Evolutionary conservation across 2,888 invertebrate species (phyloP), one percentile per base, ranked within the genome.

Genomic region (Tortricodes alternella): DNA sequence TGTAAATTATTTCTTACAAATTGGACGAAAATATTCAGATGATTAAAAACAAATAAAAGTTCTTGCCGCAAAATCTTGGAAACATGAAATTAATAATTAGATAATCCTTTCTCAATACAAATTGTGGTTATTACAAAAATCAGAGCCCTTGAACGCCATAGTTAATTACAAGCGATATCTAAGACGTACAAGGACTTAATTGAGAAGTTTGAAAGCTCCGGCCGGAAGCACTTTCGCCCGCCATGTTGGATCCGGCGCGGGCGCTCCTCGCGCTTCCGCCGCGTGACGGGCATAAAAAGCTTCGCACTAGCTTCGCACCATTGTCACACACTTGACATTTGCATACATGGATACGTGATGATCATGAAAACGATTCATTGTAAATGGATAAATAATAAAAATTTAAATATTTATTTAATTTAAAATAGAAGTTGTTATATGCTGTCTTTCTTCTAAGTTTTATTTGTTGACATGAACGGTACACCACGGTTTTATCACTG

Each of bases 191-290:
- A 71, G 69, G 70, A 76, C 71, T 85, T 83, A 85, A 88, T 86
- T 85, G 83, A 87, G 80, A 83, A 78, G 78, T 80, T 75, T 80
- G 77, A 80, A 84, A 80, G 63, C 61, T 76, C 76, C 68, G 70
- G 72, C 78, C 90, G 90, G 90, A 90, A 89, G 85, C 85, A 89
- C 90, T 89, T 89, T 89, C 87, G 88, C 89, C 76, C 74, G 90
- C 89, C 89, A 89, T 89, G 70, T 85, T 89, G 89, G 86, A 89
- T 89, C 89, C 89, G 89, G 88, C 83, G 86, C 89, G 73, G 73
- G 85, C 89, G 82, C 88, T 84, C 83, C 85, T 80, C 83, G 73
- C 78, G 73, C 83, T 88, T 89, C 89, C 89, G 87, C 77, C 83
- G 86, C 85, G 86, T 89, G 86, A 87, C 80, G 82, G 73, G 86